A percentile compares a stretch with the other conserved stretches of the same genome.
phyloP scores from a whole-genome alignment of 2,888 invertebrate species.

The Cantharis rufa region DNA sequence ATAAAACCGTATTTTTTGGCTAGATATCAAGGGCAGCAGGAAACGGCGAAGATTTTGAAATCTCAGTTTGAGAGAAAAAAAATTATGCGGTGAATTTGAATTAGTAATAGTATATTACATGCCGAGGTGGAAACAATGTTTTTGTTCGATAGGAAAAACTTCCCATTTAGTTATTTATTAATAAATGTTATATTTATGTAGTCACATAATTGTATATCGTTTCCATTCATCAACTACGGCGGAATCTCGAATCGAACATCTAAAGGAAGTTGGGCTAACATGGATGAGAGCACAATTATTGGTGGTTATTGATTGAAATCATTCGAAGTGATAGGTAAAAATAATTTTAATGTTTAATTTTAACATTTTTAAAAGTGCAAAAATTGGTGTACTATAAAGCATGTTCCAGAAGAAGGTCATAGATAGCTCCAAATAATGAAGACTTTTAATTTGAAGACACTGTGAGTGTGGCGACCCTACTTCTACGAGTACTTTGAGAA shows the following conservation, averaged over 20 bases:
- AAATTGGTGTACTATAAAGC: neutral
- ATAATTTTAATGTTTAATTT: neutral
- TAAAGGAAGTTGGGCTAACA: too few relatives aligned
- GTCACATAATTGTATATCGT: too few relatives aligned
- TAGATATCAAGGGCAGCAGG: constrained; percentile 17
- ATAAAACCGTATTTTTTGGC: constrained; percentile 45
- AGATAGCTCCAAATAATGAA: too few relatives aligned
- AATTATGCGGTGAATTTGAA: neutral
- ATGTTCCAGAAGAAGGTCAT: neutral
- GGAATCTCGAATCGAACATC: too few relatives aligned
- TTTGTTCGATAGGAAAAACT: too few relatives aligned
- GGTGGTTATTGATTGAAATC: neutral
- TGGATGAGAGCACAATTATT: too few relatives aligned
- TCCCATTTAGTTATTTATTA: neutral
- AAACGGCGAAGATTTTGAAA: constrained; percentile 8
- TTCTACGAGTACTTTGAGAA: too few relatives aligned
- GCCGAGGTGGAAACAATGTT: too few relatives aligned
- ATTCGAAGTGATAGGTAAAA: neutral
- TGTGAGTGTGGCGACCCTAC: too few relatives aligned
- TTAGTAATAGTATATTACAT: too few relatives aligned
- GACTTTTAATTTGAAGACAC: too few relatives aligned
- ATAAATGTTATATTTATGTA: neutral
- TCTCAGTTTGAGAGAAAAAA: neutral
- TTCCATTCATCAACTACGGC: too few relatives aligned
- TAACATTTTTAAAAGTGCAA: neutral